Evolutionary conservation across 2,888 invertebrate species (phyloP), one percentile per base, ranked within the genome.

Genomic region (Ichneumon xanthorius): DNA sequence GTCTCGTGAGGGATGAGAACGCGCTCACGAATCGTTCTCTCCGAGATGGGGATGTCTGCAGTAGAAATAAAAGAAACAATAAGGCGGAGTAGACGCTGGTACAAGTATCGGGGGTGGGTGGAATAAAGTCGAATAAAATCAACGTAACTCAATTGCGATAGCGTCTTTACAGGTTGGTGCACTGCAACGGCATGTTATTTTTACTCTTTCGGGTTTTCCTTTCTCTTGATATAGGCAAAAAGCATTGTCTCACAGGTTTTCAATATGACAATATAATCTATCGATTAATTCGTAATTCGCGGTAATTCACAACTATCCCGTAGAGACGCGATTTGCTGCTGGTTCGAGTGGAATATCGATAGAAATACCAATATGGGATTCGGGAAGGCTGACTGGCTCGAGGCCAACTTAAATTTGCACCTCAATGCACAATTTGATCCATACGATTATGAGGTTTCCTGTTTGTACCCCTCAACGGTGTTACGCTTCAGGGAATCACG

Each of bases 111-210:
- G 90, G 3, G 16, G 45, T 4, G 45, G 91, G 89, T 90, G 89
- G 92, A 91, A 92, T 91, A 92, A 90, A 88, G 88, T 89, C 86
- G 93, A 92, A 94, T 93, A 93, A 93, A 94, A 94, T 94, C 93
- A 93, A 92, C 93, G 92, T 94, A 93, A 93, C 92, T 94, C 93
- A 93, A 93, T 93, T 92, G 93, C 90, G 89, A 89, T 90, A 90
- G 82, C 87, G 92, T 92, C 92, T 92, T 91, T 89, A 88, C 90
- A 93, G 91, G 93, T 93, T 73, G 80, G 76, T 71, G 53, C 71
- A 33, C 63, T 76, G 76, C 80, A 77, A 77, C 92, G 90, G 89
- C 90, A 89, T 65, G 55, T 58, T 82, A 26, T 22, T 58, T 58
- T 58, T 58, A 4, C 58, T 58, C 58, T 22, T 40, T 40, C 2